Evolutionary conservation across 2,113 vertebrate species (phyloP), one percentile per base, ranked within the genome.

Genomic region (Macquaria ambigua): DNA sequence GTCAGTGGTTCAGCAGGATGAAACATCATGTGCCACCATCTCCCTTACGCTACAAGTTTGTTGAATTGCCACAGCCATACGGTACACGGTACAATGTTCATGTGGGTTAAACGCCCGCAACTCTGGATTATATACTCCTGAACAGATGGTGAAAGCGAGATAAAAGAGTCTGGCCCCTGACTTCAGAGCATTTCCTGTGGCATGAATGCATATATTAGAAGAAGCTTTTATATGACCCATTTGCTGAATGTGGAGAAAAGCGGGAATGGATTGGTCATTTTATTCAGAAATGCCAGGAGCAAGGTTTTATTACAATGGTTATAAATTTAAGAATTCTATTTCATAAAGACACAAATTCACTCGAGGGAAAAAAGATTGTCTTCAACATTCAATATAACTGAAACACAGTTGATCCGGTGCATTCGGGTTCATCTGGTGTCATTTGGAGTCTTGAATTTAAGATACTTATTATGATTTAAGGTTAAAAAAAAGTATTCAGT

Each of bases 121-220:
- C 71, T 79, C 53, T 48, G 77, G 59, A 69, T 86, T 63, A 48
- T 8, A 68, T 14, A 52, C 53, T 74, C 23, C 62, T 39, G 43
- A 77, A 52, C 88, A 92, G 91, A 89, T 83, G 84, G 72, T 58
- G 48, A 58, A 80, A 72, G 75, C 34, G 69, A 88, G 81, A 84
- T 85, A 75, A 89, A 83, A 74, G 39, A 74, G 56, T 48, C 43
- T 3, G 61, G 28, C 55, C 72, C n/a, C 16, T 66, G 74, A 72
- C 23, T 82, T 81, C 46, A 78, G 50, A 74, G 56, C 62, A 62
- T 71, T 86, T 85, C 84, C 71, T 46, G 46, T 66, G 62, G 52
- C 77, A 83, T 78, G 50, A 83, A 79, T 76, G 58, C 68, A 75
- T 71, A 28, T 25, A 77, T 70, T 62, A 86, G n/a, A 68, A 15